Evolutionary conservation across 1,140 invertebrate genomes (phyloP).

Genomic region (Trichogramma pretiosum): DNA sequence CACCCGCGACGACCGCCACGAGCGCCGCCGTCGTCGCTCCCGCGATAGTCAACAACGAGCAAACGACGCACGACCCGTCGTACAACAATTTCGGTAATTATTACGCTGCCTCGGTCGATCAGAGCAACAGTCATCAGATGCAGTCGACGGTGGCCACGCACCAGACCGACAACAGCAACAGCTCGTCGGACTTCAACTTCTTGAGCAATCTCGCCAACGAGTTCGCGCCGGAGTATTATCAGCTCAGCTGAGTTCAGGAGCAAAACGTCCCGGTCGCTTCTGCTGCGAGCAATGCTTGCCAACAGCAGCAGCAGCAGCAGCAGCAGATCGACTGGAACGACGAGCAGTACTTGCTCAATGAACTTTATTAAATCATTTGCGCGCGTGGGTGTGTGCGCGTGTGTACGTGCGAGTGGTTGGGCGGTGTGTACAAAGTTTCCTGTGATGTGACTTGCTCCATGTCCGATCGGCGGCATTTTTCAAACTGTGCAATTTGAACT

Average conservation of each 20-base stretch:
- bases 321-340: conserved; percentile 39
- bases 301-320: conserved; percentile 19
- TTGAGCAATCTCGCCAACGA: conserved; percentile 83
- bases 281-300: not conserved
- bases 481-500: too few species aligned
- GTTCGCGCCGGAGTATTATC: conserved; percentile 85
- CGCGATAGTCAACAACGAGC: not conserved
- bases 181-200: conserved; percentile 86
- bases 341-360: conserved; percentile 40
- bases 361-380: conserved; percentile 34
- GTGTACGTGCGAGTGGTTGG: not conserved
- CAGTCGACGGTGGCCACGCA: conserved; percentile 47
- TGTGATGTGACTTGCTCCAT: too few species aligned
- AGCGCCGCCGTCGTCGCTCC: conserved; percentile 39
- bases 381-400: not conserved
- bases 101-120: conserved; percentile 47
- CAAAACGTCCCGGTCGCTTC: conserved; percentile 18
- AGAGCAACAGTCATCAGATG: conserved; percentile 60
- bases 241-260: conserved; percentile 52
- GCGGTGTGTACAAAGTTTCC: too few species aligned
- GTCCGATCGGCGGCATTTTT: too few species aligned
- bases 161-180: conserved; percentile 75
- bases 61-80: conserved; percentile 38
- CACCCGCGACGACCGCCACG: conserved; percentile 49
- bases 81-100: conserved; percentile 63